Conservation (phyloP, 2,113 vertebrate species). For the Toxotes chatareus region DNA sequence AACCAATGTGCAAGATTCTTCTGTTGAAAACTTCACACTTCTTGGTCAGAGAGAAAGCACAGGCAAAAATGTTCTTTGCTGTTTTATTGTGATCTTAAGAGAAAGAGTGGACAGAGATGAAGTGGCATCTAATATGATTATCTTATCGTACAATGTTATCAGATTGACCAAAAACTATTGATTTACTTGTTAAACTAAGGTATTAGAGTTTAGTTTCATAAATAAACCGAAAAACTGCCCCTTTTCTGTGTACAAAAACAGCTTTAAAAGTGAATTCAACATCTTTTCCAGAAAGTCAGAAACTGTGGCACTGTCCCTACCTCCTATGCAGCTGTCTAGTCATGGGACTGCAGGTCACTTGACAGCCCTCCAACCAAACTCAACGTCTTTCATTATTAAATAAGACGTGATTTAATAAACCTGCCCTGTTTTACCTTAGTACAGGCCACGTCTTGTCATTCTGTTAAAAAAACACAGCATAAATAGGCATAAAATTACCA, state of each 20-base stretch:
- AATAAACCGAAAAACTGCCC: not conserved
- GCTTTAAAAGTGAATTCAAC: not conserved
- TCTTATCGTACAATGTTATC: not conserved
- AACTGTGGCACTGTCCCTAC: not conserved
- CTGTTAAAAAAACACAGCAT: not conserved
- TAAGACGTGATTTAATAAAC: conserved; percentile 61
- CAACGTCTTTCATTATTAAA: conserved; percentile 73
- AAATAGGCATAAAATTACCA: fast-evolving
- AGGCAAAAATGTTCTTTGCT: not conserved
- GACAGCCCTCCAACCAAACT: conserved; percentile 61
- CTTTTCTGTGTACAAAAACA: not conserved
- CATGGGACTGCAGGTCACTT: conserved; percentile 77
- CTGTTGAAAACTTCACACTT: not conserved
- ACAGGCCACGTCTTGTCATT: not conserved
- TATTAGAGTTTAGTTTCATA: not conserved
- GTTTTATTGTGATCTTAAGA: not conserved
- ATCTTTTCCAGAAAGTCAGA: not conserved
- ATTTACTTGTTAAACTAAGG: not conserved
- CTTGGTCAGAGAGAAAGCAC: not conserved
- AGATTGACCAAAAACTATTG: not conserved
- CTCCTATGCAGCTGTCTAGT: conserved; percentile 44
- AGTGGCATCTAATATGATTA: not conserved
- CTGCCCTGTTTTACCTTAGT: conserved; percentile 4
- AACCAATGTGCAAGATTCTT: not conserved
- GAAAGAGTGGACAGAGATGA: not conserved